A percentile compares a stretch with the other conserved stretches of the same genome.
Conservation (phyloP, 2,888 invertebrate species). For the Trisateles emortualis region DNA sequence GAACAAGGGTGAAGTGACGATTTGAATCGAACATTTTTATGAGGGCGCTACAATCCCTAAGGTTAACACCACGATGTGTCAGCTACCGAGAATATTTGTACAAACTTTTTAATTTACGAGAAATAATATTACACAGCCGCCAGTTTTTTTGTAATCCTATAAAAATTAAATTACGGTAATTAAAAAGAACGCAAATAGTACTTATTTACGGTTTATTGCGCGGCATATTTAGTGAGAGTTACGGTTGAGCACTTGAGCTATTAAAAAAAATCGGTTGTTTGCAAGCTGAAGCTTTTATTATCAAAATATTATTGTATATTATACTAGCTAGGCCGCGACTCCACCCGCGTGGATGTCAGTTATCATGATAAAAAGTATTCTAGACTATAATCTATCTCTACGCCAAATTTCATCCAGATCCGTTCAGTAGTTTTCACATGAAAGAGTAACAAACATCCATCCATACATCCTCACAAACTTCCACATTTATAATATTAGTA, state of each 20-base stretch:
- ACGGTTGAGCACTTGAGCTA: constrained; percentile 6
- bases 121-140: constrained; percentile 33
- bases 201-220: constrained; percentile 24
- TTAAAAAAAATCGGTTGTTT: constrained; percentile 16
- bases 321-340: too few species aligned
- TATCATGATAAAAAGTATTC: too few species aligned
- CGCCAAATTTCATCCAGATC: too few species aligned
- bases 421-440: too few species aligned
- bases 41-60: constrained; percentile 77
- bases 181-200: constrained; percentile 28
- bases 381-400: too few species aligned
- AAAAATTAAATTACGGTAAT: constrained; percentile 40
- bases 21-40: constrained; percentile 84
- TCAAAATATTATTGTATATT: too few species aligned
- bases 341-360: too few species aligned
- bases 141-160: constrained; percentile 38
- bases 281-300: neutral
- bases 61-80: constrained; percentile 76
- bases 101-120: constrained; percentile 49
- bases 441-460: too few species aligned
- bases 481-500: too few species aligned
- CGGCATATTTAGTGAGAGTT: constrained; percentile 9
- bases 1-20: constrained; percentile 78
- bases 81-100: constrained; percentile 58
- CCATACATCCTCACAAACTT: too few species aligned